Conservation (phyloP, 1,140 invertebrate species). For the Diabrotica virgifera region DNA sequence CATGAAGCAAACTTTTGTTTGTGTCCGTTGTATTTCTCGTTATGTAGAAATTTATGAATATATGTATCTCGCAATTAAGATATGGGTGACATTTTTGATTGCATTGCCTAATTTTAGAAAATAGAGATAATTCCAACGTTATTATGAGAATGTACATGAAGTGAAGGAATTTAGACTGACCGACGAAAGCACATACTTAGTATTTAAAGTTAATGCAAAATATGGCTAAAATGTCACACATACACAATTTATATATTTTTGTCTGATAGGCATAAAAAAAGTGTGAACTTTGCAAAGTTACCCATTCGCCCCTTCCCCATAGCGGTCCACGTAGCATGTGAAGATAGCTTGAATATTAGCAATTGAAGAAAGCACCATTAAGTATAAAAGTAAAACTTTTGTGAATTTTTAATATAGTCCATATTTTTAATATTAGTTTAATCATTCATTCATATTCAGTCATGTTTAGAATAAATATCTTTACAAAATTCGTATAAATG, state of each 20-base stretch:
- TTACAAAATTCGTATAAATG: constrained; percentile 29
- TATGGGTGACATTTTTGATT: constrained; percentile 43
- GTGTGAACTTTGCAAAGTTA: constrained; percentile 40
- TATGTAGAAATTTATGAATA: constrained; percentile 22
- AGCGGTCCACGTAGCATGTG: constrained; percentile 48
- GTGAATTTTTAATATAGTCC: constrained; percentile 34
- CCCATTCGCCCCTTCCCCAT: constrained; percentile 44
- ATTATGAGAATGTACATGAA: constrained; percentile 1
- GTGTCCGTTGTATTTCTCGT: constrained; percentile 16
- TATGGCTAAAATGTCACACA: constrained; percentile 47
- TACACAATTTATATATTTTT: constrained; percentile 42
- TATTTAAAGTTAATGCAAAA: constrained; percentile 28
- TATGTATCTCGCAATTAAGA: constrained; percentile 22
- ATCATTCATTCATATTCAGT: constrained; percentile 25
- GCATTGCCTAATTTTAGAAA: constrained; percentile 18
- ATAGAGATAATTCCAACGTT: background rate
- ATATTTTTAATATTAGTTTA: constrained; percentile 31
- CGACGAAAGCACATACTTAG: constrained; percentile 25
- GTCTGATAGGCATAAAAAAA: constrained; percentile 47
- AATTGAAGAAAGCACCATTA: constrained; percentile 49
- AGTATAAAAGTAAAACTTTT: constrained; percentile 33
- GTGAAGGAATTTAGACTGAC: constrained; percentile 12
- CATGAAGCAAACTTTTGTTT: constrained; percentile 7
- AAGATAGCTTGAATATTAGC: constrained; percentile 48
- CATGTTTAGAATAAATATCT: constrained; percentile 32